Conservation (phyloP, 2,113 vertebrate genomes). For the Cebidichthys violaceus region DNA sequence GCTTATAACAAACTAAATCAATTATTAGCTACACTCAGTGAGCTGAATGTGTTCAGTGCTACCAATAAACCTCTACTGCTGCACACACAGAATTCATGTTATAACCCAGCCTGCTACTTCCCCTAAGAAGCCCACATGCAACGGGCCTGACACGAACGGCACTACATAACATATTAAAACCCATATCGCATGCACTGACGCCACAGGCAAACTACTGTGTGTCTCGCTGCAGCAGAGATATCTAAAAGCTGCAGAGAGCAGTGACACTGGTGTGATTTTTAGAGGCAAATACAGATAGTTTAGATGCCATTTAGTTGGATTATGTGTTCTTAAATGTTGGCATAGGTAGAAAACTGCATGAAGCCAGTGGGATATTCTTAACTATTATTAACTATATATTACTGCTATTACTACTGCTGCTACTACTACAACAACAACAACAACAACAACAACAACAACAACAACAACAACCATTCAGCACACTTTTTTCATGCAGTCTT, state of each 20-base stretch:
- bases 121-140: conserved; percentile 14
- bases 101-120: conserved; percentile 8
- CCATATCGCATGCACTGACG: neutral
- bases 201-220: neutral
- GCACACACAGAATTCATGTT: conserved; percentile 31
- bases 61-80: neutral
- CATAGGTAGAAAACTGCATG: neutral
- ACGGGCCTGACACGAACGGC: neutral
- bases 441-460: too few species aligned
- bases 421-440: neutral
- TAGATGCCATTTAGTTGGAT: neutral
- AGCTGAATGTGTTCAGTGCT: neutral
- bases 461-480: neutral
- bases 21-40: conserved; percentile 3
- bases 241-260: neutral
- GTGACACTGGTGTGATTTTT: neutral
- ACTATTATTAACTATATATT: too few species aligned
- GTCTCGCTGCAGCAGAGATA: neutral
- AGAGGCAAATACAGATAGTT: neutral
- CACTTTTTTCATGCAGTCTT: neutral
- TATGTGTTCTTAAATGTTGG: neutral
- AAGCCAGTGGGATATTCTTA: neutral
- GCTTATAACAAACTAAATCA: conserved; percentile 16
- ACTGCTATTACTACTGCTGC: neutral
- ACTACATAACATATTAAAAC: conserved; percentile 7